Evolutionary conservation across 1,140 invertebrate species (phyloP), one percentile per base, ranked within the genome.

Genomic region (Spodoptera litura): DNA sequence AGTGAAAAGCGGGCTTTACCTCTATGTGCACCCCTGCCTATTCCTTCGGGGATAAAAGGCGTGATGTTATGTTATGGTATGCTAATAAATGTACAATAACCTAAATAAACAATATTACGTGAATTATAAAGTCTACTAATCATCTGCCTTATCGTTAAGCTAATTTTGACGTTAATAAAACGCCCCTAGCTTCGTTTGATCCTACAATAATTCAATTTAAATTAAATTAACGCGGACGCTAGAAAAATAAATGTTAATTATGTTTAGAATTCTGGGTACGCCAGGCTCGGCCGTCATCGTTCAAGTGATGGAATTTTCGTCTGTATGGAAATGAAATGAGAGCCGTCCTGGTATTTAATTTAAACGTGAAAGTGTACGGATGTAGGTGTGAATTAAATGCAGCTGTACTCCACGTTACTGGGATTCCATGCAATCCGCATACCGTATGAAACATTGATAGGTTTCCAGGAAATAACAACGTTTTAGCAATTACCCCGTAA

Each of bases 251-350:
- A 68, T 35, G 31, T 38, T 71, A 56, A 71, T 71, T 71, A 71
- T 38, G 53, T 55, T 52, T 71, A 55, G 68, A 71, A 71, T 71
- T 27, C 68, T 56, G 31, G 13, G 13, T 56, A 56, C 68, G 68
- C 52, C 52, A 38, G 31, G 31, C 52, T 38, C 66, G 49, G 27
- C n/a, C 68, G 49, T 71, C 68, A 71, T 56, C 68, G n/a, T 15
- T 71, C 52, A 71, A 71, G 52, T 71, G 38, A 56, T 15, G 68
- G 53, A 71, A 71, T 71, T 56, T 71, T 71, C 53, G 52, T 71
- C 27, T 71, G 56, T 71, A 71, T 71, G 68, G 52, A 56, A 71
- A 71, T 71, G 27, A 55, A 71, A 68, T 68, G 68, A 35, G 27
- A 27, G 31, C 20, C 31, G 66, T 71, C 68, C 52, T 38, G 27